Percentiles rank a stretch among this genome's conserved stretches.
These are phyloP conservation scores for Pygoscelis antarcticus DNA, from an alignment of 2,113 vertebrate species.

Conservation along the genomic window DNA sequence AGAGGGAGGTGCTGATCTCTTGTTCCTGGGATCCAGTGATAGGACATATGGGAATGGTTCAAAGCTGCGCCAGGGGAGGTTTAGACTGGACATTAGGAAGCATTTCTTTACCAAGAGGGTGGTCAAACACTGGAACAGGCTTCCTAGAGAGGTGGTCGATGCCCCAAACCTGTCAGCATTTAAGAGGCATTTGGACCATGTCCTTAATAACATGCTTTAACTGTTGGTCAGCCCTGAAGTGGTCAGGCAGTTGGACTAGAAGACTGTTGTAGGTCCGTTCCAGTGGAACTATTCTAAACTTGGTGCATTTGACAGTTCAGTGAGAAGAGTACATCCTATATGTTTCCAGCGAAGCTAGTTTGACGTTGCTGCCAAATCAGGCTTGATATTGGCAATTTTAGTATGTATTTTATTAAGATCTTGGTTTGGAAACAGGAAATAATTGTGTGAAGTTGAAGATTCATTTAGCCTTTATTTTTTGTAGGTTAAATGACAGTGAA, in stretches of 20 bases:
- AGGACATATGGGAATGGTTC: neutral
- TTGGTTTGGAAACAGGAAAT: neutral
- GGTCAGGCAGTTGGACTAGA: neutral
- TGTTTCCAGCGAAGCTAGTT: neutral
- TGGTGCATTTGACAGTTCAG: neutral
- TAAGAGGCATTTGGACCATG: neutral
- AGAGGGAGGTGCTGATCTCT: neutral
- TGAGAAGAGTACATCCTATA: neutral
- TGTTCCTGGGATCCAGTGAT: neutral
- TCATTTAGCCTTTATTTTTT: neutral
- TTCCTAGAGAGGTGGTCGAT: neutral
- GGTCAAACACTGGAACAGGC: neutral
- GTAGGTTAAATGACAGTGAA: conserved; percentile 91
- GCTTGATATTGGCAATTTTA: neutral
- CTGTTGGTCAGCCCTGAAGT: neutral
- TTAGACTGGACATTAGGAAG: neutral
- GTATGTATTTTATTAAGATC: neutral
- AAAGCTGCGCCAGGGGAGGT: neutral
- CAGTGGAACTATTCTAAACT: neutral
- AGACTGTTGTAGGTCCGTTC: neutral
- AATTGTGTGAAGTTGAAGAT: neutral
- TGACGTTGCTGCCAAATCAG: neutral
- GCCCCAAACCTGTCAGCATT: neutral
- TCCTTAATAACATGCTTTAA: neutral
- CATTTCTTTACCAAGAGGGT: accelerated